Base-by-base conservation (phyloP, 1,140 invertebrate species). In the Trachymyrmex cornetzi region DNA sequence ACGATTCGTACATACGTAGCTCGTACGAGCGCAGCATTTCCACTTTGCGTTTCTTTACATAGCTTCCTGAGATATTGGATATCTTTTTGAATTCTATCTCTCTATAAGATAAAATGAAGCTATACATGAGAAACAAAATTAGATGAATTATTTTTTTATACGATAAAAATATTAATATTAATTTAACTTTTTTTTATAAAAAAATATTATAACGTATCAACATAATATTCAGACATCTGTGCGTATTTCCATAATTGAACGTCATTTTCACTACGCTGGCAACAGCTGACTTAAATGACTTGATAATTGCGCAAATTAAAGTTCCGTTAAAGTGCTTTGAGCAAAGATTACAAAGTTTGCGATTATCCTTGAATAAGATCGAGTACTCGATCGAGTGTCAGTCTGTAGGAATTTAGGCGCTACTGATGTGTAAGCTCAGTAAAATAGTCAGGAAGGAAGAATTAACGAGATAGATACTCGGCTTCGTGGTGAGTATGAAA, bases 21-120 rank as follows among this genome's bases (percentile, higher is more conserved):
- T 69, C 14, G 22, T 44, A 44, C 44, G 59, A 55, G 38, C 16
- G 19, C 11, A 48, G 53, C 64, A 69, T 71, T 71, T 81, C 50
- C 63, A 14, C 22, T 6, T 67, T 67, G 48, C 34, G 16, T 59
- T 55, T 67, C 30, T 71, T 81, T 57, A 12, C 11, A 34, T 44
- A 64, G 48, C 50, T 81, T 71, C 50, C 22, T 22, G 57, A 77
- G 3, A 71, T 71, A 81, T 81, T 71, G 64, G 34, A 71, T 69
- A 69, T 80, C 38, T 27, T 48, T 61, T 77, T 38, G 38, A 30
- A 30, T 19, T 11, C 2, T n/a, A 44, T 44, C 61, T 27, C 44
- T 16, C n/a, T 11, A 48, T 50, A 50, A 57, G 27, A 64, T 5
- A 6, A 44, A 64, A 50, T 44, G 19, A 34, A 48, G 44, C n/a